These are phyloP conservation scores for Carposina sasakii DNA, from an alignment of 1,140 invertebrate species.

Conservation along the genomic window DNA sequence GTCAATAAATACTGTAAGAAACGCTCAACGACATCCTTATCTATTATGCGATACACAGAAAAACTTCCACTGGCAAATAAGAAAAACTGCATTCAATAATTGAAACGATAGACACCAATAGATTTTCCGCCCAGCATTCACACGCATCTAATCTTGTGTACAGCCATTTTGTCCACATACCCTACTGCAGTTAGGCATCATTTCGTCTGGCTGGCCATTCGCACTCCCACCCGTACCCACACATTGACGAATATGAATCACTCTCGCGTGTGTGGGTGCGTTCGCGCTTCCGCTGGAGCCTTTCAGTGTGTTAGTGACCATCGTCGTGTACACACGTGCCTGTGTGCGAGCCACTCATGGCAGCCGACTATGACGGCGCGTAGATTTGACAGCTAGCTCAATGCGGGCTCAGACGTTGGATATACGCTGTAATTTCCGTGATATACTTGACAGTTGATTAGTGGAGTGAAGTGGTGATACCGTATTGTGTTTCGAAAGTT, in stretches of 20 bases:
- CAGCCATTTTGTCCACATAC: conserved; percentile 62
- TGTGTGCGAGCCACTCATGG: conserved; percentile 65
- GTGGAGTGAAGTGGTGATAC: too few relatives aligned
- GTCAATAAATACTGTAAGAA: too few relatives aligned
- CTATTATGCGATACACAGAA: too few relatives aligned
- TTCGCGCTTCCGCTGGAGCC: conserved; percentile 51
- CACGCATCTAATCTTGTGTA: conserved; percentile 68
- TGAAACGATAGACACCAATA: too few relatives aligned
- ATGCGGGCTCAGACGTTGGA: conserved; percentile 71
- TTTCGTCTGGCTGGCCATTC: conserved; percentile 69
- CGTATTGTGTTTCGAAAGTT: too few relatives aligned
- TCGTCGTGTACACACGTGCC: conserved; percentile 42
- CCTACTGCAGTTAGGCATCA: conserved; percentile 60
- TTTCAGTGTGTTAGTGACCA: conserved; percentile 65
- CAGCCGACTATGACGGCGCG: conserved; percentile 70
- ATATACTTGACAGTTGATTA: conserved; percentile 56
- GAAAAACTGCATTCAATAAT: too few relatives aligned
- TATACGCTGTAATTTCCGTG: conserved; percentile 64
- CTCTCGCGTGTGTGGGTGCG: conserved; percentile 49
- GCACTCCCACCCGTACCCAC: conserved; percentile 67
- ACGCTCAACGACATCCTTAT: too few relatives aligned
- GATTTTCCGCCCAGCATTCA: conserved; percentile 67
- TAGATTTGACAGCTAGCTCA: conserved; percentile 73
- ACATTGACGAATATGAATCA: conserved; percentile 64
- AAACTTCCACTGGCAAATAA: too few relatives aligned